Evolutionary conservation across 2,797 vertebrate species (phyloP).

Genomic region (Sebastes minor): DNA sequence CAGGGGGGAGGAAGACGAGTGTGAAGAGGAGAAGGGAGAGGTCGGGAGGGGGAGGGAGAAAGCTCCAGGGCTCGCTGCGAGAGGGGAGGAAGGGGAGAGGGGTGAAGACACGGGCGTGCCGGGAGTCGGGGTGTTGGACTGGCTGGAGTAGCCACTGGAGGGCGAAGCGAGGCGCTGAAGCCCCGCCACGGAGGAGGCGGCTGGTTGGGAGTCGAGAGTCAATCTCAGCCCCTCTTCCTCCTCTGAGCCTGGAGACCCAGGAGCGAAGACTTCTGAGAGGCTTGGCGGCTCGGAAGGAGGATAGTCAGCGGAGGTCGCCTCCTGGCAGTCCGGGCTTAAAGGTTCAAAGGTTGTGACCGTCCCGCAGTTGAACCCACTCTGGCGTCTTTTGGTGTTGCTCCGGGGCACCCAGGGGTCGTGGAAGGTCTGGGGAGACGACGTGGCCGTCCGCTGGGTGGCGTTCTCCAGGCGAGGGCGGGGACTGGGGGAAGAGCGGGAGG

Average conservation of each 20-base stretch:
- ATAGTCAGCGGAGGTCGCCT: conserved; percentile 76
- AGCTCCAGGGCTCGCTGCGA: conserved; percentile 21
- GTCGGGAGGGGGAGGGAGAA: conserved; percentile 70
- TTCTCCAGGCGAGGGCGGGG: conserved; percentile 81
- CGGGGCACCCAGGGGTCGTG: conserved; percentile 92
- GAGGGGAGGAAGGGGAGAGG: conserved; percentile 71
- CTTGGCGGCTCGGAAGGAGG: conserved; percentile 60
- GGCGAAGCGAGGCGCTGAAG: conserved; percentile 87
- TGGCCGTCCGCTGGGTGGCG: conserved; percentile 69
- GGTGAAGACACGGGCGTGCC: conserved; percentile 87
- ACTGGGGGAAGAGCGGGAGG: conserved; percentile 69
- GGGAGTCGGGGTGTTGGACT: conserved; percentile 90
- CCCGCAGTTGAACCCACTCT: conserved; percentile 84
- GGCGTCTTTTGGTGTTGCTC: conserved; percentile 79
- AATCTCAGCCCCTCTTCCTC: conserved; percentile 23
- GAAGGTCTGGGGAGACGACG: conserved; percentile 74
- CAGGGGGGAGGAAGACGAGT: conserved; percentile 77
- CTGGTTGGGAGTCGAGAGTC: conserved; percentile 25
- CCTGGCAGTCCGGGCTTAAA: conserved; percentile 54
- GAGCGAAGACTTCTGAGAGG: conserved; percentile 49
- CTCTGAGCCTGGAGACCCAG: conserved; percentile 15
- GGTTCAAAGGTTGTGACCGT: conserved; percentile 80
- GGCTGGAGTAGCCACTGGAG: conserved; percentile 94
- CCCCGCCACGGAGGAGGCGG: conserved; percentile 65
- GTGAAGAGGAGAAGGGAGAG: conserved; percentile 82